Evolutionary conservation across 2,888 invertebrate genomes (phyloP).

Genomic region (Aphodius granarius): DNA sequence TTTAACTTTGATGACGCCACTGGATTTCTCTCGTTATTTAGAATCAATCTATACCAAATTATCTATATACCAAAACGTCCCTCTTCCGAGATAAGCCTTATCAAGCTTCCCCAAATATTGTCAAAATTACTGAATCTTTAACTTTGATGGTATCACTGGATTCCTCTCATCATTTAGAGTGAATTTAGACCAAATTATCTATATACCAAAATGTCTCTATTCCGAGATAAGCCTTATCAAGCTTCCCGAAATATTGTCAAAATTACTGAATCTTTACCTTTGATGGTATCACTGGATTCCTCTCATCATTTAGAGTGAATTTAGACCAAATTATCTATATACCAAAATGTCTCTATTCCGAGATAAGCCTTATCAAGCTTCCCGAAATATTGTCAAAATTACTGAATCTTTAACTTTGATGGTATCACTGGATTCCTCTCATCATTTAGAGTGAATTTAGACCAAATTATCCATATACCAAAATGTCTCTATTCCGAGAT

Average conservation of each 20-base stretch:
- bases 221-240: not conserved
- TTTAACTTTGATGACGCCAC: too few species aligned
- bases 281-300: not conserved
- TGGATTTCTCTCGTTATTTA: too few species aligned
- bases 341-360: not conserved
- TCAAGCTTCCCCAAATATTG: not conserved
- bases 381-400: not conserved
- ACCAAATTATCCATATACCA: not conserved
- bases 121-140: not conserved
- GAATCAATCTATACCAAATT: too few species aligned
- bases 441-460: conserved; percentile 3
- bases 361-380: not conserved
- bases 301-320: not conserved
- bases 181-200: not conserved
- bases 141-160: conserved; percentile 33
- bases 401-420: not conserved
- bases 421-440: not conserved
- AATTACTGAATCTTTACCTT: not conserved
- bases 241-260: not conserved
- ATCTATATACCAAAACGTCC: not conserved
- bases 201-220: not conserved
- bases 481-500: too few species aligned
- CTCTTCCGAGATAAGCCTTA: not conserved
- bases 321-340: not conserved
- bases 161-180: not conserved